phyloP scores from a whole-genome alignment of 2,797 vertebrate species.

The Pelobates cultripes region DNA sequence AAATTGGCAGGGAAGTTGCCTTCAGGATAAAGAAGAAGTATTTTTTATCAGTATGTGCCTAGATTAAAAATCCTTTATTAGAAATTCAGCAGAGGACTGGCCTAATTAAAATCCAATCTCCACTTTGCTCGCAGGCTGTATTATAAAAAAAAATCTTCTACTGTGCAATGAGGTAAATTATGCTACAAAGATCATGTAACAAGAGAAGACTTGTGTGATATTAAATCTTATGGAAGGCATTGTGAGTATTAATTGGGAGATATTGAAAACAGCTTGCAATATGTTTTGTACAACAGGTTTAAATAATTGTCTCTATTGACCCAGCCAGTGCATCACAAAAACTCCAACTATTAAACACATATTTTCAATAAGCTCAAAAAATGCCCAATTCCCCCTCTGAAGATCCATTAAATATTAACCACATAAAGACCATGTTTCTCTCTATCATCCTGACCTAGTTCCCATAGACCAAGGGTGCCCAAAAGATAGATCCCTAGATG shows the following conservation, averaged over 20 bases:
- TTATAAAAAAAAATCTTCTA: slow-evolving; percentile 50
- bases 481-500: no score
- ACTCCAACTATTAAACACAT: no score
- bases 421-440: no score
- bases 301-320: no score
- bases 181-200: slow-evolving; percentile 32
- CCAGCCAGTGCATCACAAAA: no score
- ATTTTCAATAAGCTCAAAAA: no score
- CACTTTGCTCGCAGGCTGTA: slow-evolving; percentile 62
- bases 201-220: slow-evolving; percentile 30
- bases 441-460: no score
- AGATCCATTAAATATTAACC: no score
- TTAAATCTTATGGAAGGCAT: neutral
- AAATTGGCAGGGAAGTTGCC: slow-evolving; percentile 73
- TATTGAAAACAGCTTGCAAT: neutral
- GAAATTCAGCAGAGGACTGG: slow-evolving; percentile 72
- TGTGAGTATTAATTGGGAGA: slow-evolving; percentile 6
- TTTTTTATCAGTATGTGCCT: slow-evolving; percentile 73
- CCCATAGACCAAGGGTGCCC: no score
- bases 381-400: no score
- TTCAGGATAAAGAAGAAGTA: slow-evolving; percentile 71
- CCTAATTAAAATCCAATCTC: slow-evolving; percentile 73
- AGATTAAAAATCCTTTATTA: slow-evolving; percentile 73
- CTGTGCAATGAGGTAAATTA: slow-evolving; percentile 46
- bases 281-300: no score